phyloP scores from a whole-genome alignment of 2,113 vertebrate genomes.

The Asarcornis scutulata region DNA sequence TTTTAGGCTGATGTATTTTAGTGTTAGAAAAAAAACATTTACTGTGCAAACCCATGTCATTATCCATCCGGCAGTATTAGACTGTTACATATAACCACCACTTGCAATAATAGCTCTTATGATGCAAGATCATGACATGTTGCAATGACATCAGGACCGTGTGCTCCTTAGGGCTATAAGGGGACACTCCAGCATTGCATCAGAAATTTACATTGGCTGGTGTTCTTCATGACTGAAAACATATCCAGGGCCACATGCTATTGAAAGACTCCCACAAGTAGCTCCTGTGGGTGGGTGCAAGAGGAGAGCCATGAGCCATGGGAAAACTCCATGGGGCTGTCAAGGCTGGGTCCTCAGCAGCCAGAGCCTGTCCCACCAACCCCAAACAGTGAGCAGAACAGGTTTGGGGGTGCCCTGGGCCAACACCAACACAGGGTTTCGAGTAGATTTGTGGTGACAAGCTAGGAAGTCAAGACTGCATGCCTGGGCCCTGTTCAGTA shows the following conservation, averaged over 20 bases:
- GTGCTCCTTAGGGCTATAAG: background rate
- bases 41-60: background rate
- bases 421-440: background rate
- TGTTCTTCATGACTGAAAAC: background rate
- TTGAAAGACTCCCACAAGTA: background rate
- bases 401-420: background rate
- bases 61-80: background rate
- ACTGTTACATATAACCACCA: background rate
- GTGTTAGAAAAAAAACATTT: background rate
- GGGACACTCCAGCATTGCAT: background rate
- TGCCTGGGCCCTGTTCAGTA: background rate
- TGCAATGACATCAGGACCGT: background rate
- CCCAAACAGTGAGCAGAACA: background rate
- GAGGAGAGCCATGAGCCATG: background rate
- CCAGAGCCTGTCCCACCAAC: background rate
- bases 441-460: background rate
- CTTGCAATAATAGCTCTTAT: background rate
- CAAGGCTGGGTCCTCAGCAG: background rate
- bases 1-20: background rate
- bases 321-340: background rate
- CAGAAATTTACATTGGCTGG: background rate
- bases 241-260: background rate
- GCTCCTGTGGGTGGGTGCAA: background rate
- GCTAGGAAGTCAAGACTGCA: background rate
- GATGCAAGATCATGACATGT: background rate